phyloP scores from a whole-genome alignment of 2,888 invertebrate genomes.

The Eumerus sabulonum region DNA sequence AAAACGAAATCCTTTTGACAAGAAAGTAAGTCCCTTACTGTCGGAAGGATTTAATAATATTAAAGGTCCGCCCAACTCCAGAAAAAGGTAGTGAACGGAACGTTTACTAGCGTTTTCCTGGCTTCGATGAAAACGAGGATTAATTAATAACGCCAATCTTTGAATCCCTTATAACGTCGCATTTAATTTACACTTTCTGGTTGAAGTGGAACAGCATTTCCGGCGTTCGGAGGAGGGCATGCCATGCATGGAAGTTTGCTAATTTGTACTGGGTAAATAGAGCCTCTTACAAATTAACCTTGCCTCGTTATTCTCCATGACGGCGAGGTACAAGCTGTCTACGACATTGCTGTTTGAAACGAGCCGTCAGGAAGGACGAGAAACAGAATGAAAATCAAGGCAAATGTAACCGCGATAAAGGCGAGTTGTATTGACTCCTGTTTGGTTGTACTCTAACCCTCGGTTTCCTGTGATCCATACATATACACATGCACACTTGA shows the following conservation, averaged over 20 bases:
- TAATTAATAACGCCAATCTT: constrained; percentile 63
- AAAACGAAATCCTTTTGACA: constrained; percentile 16
- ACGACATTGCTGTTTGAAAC: constrained; percentile 5
- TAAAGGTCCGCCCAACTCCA: constrained; percentile 33
- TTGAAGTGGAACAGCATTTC: background rate
- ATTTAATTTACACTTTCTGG: constrained; percentile 63
- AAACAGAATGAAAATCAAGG: too few relatives aligned
- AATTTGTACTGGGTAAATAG: constrained; percentile 56
- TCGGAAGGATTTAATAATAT: constrained; percentile 44
- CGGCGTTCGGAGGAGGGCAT: constrained; percentile 1
- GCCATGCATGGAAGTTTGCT: constrained; percentile 34
- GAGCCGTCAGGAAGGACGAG: constrained; percentile 23
- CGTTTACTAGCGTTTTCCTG: constrained; percentile 5
- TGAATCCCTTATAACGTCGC: constrained; percentile 62
- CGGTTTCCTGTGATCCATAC: too few relatives aligned
- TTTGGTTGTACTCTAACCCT: constrained; percentile 4
- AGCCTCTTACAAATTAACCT: constrained; percentile 10
- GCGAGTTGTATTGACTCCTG: constrained; percentile 34
- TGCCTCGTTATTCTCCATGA: constrained; percentile 37
- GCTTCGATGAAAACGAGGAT: constrained; percentile 1
- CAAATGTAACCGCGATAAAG: constrained; percentile 28
- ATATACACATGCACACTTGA: background rate
- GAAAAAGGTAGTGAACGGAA: constrained; percentile 19
- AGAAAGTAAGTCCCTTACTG: constrained; percentile 22
- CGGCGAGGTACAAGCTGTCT: constrained; percentile 16